These are phyloP conservation scores for Lindbergichthys nudifrons DNA, from an alignment of 2,797 vertebrate genomes.

Conservation along the genomic window DNA sequence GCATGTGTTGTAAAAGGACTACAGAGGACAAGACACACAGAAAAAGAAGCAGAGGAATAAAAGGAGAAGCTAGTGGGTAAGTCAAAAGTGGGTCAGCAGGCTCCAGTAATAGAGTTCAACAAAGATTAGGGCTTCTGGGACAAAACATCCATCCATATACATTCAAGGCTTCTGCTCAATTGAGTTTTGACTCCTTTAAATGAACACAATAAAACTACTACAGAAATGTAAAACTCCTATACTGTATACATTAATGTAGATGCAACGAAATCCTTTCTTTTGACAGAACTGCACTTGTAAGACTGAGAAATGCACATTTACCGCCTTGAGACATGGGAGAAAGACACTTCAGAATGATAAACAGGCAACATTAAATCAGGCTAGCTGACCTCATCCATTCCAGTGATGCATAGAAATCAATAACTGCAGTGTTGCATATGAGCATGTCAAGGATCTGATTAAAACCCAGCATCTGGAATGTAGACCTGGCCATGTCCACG, in stretches of 20 bases:
- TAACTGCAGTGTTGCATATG: constrained; percentile 45
- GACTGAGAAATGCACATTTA: not conserved
- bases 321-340: not conserved
- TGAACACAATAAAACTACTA: not conserved
- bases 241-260: not conserved
- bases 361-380: constrained; percentile 42
- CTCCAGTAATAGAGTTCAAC: constrained; percentile 46
- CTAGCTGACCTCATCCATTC: constrained; percentile 34
- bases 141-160: constrained; percentile 20
- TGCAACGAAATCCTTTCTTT: not conserved
- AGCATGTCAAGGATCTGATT: constrained; percentile 68
- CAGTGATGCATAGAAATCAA: constrained; percentile 54
- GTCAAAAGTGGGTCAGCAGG: constrained; percentile 61
- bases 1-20: constrained; percentile 29
- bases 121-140: constrained; percentile 42
- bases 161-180: constrained; percentile 23
- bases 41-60: constrained; percentile 22
- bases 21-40: constrained; percentile 15
- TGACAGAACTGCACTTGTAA: not conserved
- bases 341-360: constrained; percentile 38
- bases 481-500: constrained; percentile 53
- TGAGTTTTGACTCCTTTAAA: not conserved
- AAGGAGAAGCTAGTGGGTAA: constrained; percentile 20
- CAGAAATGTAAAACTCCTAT: not conserved
- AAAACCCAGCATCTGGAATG: constrained; percentile 56